phyloP scores from a whole-genome alignment of 2,797 vertebrate species.

The Sebastolobus alascanus region DNA sequence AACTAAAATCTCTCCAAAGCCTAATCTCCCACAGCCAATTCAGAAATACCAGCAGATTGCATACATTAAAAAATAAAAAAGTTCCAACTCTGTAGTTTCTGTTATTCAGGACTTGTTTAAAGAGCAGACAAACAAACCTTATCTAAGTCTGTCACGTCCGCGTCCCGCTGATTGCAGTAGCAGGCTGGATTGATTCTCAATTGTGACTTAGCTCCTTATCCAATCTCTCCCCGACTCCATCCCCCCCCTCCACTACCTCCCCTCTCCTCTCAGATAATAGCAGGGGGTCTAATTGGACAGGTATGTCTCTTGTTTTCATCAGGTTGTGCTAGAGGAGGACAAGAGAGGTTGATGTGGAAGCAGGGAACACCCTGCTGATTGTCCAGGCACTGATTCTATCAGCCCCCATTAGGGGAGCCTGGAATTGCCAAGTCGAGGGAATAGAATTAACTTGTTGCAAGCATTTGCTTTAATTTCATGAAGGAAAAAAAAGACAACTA shows the following conservation, averaged over 20 bases:
- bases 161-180: slow-evolving; percentile 49
- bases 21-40: slow-evolving; percentile 45
- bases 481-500: background rate
- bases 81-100: slow-evolving; percentile 27
- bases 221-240: slow-evolving; percentile 40
- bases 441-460: slow-evolving; percentile 56
- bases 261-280: slow-evolving; percentile 51
- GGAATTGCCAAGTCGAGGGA: slow-evolving; percentile 53
- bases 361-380: slow-evolving; percentile 71
- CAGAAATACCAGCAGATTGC: slow-evolving; percentile 26
- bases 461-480: slow-evolving; percentile 62
- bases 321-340: slow-evolving; percentile 43
- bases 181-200: slow-evolving; percentile 62
- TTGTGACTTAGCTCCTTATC: slow-evolving; percentile 55
- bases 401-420: slow-evolving; percentile 60
- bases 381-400: slow-evolving; percentile 74
- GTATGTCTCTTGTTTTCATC: slow-evolving; percentile 70
- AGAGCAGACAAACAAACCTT: slow-evolving; percentile 57
- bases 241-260: slow-evolving; percentile 3
- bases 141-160: slow-evolving; percentile 51
- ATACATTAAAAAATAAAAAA: slow-evolving; percentile 40
- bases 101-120: slow-evolving; percentile 41
- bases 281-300: slow-evolving; percentile 73
- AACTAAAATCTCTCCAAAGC: slow-evolving; percentile 44
- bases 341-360: slow-evolving; percentile 44